Conservation (phyloP, 92 coral and sea anemone species). For the Parazoanthus swiftii region DNA sequence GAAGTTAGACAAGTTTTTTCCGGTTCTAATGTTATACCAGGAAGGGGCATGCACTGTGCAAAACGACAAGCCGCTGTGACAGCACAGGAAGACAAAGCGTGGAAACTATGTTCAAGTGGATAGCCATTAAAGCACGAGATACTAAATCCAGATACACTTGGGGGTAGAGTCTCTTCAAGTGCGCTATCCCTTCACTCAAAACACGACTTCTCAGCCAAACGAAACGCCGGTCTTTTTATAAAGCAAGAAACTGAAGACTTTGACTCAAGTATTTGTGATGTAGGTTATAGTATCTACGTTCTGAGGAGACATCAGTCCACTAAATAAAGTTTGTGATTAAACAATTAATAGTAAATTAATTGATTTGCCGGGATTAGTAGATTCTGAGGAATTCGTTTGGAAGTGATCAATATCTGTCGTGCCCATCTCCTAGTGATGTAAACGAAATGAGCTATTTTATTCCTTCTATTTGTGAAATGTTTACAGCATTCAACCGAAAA, state of each 20-base stretch:
- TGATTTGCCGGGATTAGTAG: slow-evolving; percentile 43
- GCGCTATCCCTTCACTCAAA: neutral
- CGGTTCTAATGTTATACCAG: slow-evolving; percentile 37
- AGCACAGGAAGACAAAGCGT: slow-evolving; percentile 40
- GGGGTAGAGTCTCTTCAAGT: neutral
- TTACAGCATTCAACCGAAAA: neutral
- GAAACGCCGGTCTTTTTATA: neutral
- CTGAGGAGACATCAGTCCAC: neutral
- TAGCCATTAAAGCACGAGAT: slow-evolving; percentile 20
- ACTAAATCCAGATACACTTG: neutral
- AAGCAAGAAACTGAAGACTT: neutral
- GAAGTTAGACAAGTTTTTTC: slow-evolving; percentile 43
- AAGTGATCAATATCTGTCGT: slow-evolving; percentile 6
- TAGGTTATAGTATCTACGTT: neutral
- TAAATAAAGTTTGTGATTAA: slow-evolving; percentile 26
- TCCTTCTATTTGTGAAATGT: slow-evolving; percentile 16
- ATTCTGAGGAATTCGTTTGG: slow-evolving; percentile 19
- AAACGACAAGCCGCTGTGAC: slow-evolving; percentile 45
- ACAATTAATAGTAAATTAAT: slow-evolving; percentile 41
- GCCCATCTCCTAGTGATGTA: slow-evolving; percentile 8
- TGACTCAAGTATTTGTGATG: neutral
- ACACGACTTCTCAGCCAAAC: neutral
- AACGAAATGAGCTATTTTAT: neutral
- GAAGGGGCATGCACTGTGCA: slow-evolving; percentile 38
- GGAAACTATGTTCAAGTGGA: slow-evolving; percentile 43